Conservation (phyloP, 2,797 vertebrate species). For the Pseudotriccus pelzelni region DNA sequence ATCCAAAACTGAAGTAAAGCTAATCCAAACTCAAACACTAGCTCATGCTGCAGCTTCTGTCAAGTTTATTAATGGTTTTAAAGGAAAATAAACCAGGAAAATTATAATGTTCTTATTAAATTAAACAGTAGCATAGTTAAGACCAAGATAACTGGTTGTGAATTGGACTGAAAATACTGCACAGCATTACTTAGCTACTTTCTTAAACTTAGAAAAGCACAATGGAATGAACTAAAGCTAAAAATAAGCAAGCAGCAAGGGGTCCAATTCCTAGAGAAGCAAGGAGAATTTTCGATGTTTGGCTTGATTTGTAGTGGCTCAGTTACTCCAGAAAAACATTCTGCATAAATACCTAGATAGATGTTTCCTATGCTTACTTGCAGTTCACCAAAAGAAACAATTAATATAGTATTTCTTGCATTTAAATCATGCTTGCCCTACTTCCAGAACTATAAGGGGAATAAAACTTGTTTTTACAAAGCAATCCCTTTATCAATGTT, state of each 20-base stretch:
- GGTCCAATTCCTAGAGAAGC: neutral
- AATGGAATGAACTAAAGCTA: neutral
- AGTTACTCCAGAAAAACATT: neutral
- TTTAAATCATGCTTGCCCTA: conserved; percentile 64
- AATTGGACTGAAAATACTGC: neutral
- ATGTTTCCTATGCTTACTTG: conserved; percentile 22
- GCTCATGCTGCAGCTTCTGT: neutral
- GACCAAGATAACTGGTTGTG: neutral
- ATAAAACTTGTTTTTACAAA: conserved; percentile 54
- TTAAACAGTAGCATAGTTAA: neutral
- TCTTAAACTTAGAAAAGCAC: neutral
- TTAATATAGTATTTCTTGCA: conserved; percentile 47
- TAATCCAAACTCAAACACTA: neutral
- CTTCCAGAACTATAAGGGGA: conserved; percentile 57
- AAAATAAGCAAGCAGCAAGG: neutral
- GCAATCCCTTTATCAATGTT: conserved; percentile 16
- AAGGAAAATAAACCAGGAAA: neutral
- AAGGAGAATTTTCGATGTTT: neutral
- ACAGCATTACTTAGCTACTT: neutral
- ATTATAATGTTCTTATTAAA: neutral
- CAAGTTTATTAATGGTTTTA: neutral
- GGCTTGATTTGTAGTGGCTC: neutral
- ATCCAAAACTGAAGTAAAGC: neutral
- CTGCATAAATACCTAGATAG: neutral
- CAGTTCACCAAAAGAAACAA: conserved; percentile 25